Conservation (phyloP, 2,113 vertebrate genomes). For the Protobothrops mucrosquamatus region DNA sequence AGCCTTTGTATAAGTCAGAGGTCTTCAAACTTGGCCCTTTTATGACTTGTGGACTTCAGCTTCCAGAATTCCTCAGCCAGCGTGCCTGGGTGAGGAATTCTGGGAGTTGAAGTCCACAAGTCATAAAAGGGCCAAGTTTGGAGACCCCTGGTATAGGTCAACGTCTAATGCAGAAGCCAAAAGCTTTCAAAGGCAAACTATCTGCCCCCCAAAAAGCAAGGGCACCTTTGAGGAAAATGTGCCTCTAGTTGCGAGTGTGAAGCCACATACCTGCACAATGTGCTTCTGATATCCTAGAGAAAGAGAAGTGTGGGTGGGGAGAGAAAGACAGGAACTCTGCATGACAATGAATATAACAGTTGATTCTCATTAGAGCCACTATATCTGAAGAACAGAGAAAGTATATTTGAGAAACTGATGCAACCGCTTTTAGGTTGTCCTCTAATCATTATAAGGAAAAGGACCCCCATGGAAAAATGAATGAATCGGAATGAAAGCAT, state of each 20-base stretch:
- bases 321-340: slow-evolving; percentile 11
- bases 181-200: background rate
- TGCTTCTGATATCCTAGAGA: slow-evolving; percentile 25
- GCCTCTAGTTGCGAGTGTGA: background rate
- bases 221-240: background rate
- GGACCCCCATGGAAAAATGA: background rate
- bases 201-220: background rate
- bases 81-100: no score
- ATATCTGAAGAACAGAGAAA: background rate
- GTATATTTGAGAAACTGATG: background rate
- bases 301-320: background rate
- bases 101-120: no score
- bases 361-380: background rate
- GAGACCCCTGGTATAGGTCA: background rate
- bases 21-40: no score
- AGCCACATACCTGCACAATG: slow-evolving; percentile 24
- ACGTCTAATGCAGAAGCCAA: background rate
- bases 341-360: background rate
- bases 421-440: background rate
- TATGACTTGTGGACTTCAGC: no score
- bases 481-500: background rate
- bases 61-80: no score
- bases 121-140: no score
- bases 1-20: background rate
- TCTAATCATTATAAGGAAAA: background rate